These are phyloP conservation scores for Mesorhabditis sp. DNA, from an alignment of 2,888 invertebrate genomes.

Conservation along the genomic window DNA sequence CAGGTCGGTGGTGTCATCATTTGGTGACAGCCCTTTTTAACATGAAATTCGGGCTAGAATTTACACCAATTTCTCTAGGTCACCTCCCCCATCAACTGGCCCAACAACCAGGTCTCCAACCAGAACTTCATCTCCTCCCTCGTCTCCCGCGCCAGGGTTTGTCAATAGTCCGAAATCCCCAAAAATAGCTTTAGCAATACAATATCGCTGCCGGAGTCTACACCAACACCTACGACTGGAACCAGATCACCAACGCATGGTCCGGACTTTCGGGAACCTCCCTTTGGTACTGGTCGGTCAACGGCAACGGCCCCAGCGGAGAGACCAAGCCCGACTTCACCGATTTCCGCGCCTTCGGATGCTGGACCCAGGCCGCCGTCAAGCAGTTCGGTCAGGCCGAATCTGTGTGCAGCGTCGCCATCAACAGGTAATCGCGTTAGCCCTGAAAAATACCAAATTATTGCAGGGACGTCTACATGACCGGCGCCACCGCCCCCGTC, in stretches of 20 bases:
- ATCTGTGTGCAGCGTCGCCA: conserved; percentile 26
- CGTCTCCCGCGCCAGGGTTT: conserved; percentile 28
- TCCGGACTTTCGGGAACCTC: conserved; percentile 13
- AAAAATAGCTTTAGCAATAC: conserved; percentile 21
- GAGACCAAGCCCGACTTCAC: conserved; percentile 30
- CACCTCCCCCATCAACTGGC: conserved; percentile 42
- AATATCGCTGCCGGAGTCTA: conserved; percentile 34
- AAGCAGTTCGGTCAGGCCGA: conserved; percentile 40
- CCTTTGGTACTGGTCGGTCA: conserved; percentile 32
- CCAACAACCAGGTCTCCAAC: conserved; percentile 20
- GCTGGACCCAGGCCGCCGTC: conserved; percentile 29
- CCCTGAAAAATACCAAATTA: not conserved
- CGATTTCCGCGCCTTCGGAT: conserved; percentile 37
- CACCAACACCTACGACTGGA: conserved; percentile 38
- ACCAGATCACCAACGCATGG: conserved; percentile 34
- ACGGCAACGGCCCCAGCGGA: conserved; percentile 29
- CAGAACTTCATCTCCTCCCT: conserved; percentile 33
- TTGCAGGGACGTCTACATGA: not conserved
- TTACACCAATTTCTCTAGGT: conserved; percentile 20
- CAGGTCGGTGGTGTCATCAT: conserved; percentile 15
- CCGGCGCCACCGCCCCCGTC: not conserved
- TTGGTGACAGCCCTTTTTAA: not conserved
- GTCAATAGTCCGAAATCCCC: conserved; percentile 5
- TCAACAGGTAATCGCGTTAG: conserved; percentile 17
- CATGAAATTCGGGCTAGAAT: not conserved